phyloP scores from a whole-genome alignment of 2,888 invertebrate genomes.

The Thecophora atra region DNA sequence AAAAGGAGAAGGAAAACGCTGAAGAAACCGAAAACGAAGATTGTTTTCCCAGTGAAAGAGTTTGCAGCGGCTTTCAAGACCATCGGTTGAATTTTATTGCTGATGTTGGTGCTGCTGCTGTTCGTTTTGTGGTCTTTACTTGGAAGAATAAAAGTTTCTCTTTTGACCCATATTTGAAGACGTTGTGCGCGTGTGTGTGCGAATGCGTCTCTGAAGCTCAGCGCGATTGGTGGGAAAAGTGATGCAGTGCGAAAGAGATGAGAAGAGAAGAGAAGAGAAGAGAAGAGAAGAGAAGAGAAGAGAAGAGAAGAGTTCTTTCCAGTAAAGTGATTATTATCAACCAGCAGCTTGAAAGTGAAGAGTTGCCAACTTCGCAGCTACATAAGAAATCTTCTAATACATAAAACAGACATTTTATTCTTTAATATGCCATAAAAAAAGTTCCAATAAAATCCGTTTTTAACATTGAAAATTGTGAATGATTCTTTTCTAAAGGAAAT shows the following conservation, averaged over 20 bases:
- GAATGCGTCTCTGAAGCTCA: not conserved
- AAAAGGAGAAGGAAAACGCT: not conserved
- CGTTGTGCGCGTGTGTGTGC: slow-evolving; percentile 16
- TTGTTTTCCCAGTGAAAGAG: not conserved
- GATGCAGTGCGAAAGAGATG: not conserved
- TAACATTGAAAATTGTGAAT: too few species aligned
- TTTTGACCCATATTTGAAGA: slow-evolving; percentile 61
- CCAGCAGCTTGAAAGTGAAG: too few species aligned
- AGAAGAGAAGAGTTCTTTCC: not conserved
- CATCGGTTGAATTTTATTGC: slow-evolving; percentile 24
- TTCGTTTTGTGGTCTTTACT: slow-evolving; percentile 23
- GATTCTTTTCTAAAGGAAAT: too few species aligned
- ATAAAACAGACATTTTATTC: too few species aligned
- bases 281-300: not conserved
- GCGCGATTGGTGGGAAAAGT: not conserved
- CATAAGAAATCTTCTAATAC: too few species aligned
- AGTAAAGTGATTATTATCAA: too few species aligned
- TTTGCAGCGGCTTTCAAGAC: not conserved
- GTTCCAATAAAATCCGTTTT: too few species aligned
- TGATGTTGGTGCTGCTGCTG: slow-evolving; percentile 21
- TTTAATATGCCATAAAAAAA: too few species aligned
- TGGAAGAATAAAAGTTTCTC: slow-evolving; percentile 56
- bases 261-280: not conserved
- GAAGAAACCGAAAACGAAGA: too few species aligned
- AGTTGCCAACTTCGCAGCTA: too few species aligned